phyloP scores from a whole-genome alignment of 2,797 vertebrate genomes.

The Leucoraja ocellata region DNA sequence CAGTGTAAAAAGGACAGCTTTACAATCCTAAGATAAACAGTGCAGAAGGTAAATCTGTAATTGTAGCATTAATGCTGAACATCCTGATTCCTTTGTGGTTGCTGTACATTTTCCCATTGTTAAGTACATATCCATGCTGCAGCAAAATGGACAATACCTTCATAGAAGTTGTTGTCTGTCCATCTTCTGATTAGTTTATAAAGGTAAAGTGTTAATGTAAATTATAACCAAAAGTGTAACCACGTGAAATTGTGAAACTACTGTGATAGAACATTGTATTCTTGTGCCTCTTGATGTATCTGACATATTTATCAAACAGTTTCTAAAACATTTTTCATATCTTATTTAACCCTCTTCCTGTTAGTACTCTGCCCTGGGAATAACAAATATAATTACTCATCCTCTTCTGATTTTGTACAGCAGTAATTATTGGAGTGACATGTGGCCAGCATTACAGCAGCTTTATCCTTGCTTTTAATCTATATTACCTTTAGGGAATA shows the following conservation, averaged over 20 bases:
- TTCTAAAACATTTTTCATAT: not conserved
- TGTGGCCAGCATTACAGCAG: not conserved
- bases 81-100: not conserved
- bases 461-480: not conserved
- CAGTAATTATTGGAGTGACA: not conserved
- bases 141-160: not conserved
- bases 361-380: not conserved
- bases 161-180: not conserved
- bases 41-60: not conserved
- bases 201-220: not conserved
- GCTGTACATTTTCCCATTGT: not conserved
- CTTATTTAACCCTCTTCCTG: not conserved
- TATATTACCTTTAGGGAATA: not conserved
- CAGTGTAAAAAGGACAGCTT: not conserved
- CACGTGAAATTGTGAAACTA: not conserved
- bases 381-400: not conserved
- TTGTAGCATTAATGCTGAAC: not conserved
- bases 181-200: not conserved
- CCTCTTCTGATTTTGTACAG: not conserved
- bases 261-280: not conserved
- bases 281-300: not conserved
- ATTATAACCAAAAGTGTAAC: not conserved
- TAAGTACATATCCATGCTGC: not conserved
- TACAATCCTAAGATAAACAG: not conserved
- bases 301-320: not conserved